Conservation (phyloP, 2,113 vertebrate species). For the Ciconia boyciana region DNA sequence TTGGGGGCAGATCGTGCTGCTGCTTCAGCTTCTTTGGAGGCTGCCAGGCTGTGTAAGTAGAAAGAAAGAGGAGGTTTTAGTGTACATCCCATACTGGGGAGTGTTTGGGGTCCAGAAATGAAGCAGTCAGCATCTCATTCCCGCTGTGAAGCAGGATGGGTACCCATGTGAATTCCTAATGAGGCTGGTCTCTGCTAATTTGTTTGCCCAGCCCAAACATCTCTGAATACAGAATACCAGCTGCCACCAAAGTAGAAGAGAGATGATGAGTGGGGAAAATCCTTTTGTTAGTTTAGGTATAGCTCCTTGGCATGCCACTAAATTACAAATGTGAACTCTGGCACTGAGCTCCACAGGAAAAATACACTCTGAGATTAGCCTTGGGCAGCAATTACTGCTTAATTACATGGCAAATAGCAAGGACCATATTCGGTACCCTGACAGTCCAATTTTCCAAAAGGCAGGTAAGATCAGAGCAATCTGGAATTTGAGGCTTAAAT, state of each 20-base stretch:
- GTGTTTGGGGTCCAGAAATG: background rate
- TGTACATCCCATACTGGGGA: background rate
- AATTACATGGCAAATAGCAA: slow-evolving; percentile 58
- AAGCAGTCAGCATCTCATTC: background rate
- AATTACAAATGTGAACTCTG: slow-evolving; percentile 38
- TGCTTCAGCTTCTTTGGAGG: slow-evolving; percentile 93
- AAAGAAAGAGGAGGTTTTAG: slow-evolving; percentile 37
- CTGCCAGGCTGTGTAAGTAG: slow-evolving; percentile 83
- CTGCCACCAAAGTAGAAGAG: slow-evolving; percentile 3
- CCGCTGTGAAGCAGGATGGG: background rate
- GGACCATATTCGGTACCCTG: background rate
- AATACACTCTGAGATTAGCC: slow-evolving; percentile 30
- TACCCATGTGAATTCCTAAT: slow-evolving; percentile 38
- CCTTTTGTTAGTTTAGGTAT: slow-evolving; percentile 24
- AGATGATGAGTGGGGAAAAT: slow-evolving; percentile 47
- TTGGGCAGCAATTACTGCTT: slow-evolving; percentile 42
- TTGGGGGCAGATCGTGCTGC: slow-evolving; percentile 88
- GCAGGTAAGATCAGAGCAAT: background rate
- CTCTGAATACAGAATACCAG: slow-evolving; percentile 31
- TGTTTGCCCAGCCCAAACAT: slow-evolving; percentile 62
- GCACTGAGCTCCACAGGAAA: slow-evolving; percentile 13
- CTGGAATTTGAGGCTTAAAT: background rate
- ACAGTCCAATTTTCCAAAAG: background rate
- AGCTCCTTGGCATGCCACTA: background rate
- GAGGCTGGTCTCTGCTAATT: slow-evolving; percentile 24